These are phyloP conservation scores for Byasa hedistus DNA, from an alignment of 2,888 invertebrate species.

Conservation along the genomic window DNA sequence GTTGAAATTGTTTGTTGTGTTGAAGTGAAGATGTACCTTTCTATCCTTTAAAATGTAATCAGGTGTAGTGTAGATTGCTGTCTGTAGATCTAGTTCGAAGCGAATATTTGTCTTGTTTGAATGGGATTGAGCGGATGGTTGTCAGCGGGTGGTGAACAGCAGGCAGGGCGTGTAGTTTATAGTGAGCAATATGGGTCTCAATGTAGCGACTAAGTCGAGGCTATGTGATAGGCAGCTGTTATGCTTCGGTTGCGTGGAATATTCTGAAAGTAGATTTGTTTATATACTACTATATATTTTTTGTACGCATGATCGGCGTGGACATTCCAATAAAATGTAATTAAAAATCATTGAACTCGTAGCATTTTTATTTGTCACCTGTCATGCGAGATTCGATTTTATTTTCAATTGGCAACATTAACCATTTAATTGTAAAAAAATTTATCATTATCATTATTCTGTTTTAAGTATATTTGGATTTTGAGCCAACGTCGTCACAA, in stretches of 20 bases:
- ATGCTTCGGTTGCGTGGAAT: conserved; percentile 34
- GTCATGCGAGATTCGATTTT: not conserved
- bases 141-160: not conserved
- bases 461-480: not conserved
- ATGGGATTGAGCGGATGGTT: not conserved
- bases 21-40: conserved; percentile 14
- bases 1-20: conserved; percentile 3
- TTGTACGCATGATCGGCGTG: conserved; percentile 21
- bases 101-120: conserved; percentile 2
- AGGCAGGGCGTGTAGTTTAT: conserved; percentile 33
- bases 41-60: conserved; percentile 10
- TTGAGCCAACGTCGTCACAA: not conserved
- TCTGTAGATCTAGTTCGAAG: conserved; percentile 17
- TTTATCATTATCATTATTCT: not conserved
- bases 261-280: conserved; percentile 24
- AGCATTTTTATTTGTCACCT: conserved; percentile 26
- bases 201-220: conserved; percentile 57
- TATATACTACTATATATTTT: conserved; percentile 7
- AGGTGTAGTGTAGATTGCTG: conserved; percentile 18
- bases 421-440: not conserved
- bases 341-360: conserved; percentile 17
- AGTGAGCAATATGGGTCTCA: conserved; percentile 59
- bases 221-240: conserved; percentile 46
- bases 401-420: conserved; percentile 2
- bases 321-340: conserved; percentile 29